phyloP scores from a whole-genome alignment of 2,888 invertebrate genomes.

The Dynastes maya region DNA sequence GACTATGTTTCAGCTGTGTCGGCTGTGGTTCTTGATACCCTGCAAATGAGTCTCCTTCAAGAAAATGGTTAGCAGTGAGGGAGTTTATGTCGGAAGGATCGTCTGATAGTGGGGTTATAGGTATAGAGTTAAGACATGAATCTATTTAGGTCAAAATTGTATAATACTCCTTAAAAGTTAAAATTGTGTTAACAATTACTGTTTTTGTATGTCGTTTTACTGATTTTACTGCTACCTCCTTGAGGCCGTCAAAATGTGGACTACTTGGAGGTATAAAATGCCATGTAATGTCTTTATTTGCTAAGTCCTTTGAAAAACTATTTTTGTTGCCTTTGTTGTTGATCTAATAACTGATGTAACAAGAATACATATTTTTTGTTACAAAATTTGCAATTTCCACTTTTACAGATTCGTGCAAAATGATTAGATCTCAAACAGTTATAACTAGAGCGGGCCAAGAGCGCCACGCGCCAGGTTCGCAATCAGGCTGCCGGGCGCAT shows the following conservation, averaged over 20 bases:
- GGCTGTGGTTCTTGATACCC: background rate
- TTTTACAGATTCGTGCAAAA: no score
- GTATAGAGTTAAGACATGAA: conserved; percentile 52
- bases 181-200: no score
- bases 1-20: no score
- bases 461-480: no score
- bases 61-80: conserved; percentile 54
- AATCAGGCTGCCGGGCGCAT: no score
- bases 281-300: conserved; percentile 41
- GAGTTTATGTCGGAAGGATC: conserved; percentile 52
- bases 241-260: conserved; percentile 51
- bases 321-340: background rate
- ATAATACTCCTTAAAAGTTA: conserved; percentile 2
- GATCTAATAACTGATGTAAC: background rate
- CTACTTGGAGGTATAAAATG: conserved; percentile 51
- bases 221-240: conserved; percentile 50
- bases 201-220: conserved; percentile 49
- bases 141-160: conserved; percentile 54
- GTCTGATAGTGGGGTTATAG: conserved; percentile 52
- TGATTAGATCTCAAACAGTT: no score
- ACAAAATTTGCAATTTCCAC: no score
- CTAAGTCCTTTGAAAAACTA: background rate
- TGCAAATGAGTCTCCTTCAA: conserved; percentile 50
- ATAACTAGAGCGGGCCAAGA: no score
- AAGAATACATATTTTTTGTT: no score